Conservation (phyloP, 1,140 invertebrate species). For the Psix sp. region DNA sequence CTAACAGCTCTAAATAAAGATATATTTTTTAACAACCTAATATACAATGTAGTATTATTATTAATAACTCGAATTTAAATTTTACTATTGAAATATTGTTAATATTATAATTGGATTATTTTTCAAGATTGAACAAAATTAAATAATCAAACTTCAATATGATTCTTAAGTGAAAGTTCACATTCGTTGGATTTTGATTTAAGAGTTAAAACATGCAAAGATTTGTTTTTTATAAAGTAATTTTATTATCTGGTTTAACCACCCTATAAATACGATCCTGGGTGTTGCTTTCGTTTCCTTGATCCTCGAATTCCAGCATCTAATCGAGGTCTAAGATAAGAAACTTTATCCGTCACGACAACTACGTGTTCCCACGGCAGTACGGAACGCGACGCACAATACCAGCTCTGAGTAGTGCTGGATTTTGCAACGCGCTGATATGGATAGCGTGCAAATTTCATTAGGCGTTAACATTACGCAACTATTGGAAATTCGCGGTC, state of each 20-base stretch:
- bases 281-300: too few relatives aligned
- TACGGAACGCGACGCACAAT: slow-evolving; percentile 35
- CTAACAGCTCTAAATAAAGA: neutral
- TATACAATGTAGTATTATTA: too few relatives aligned
- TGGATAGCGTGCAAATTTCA: slow-evolving; percentile 37
- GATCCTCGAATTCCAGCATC: slow-evolving; percentile 24
- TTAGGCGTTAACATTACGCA: slow-evolving; percentile 24
- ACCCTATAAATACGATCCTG: too few relatives aligned
- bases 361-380: slow-evolving; percentile 24
- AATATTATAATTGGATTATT: too few relatives aligned
- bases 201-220: too few relatives aligned
- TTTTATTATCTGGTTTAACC: slow-evolving; percentile 19
- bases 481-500: slow-evolving; percentile 33
- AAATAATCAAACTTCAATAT: too few relatives aligned
- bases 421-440: slow-evolving; percentile 33
- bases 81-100: too few relatives aligned
- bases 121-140: too few relatives aligned
- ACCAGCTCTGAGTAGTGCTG: slow-evolving; percentile 18
- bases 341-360: slow-evolving; percentile 27
- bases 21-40: neutral
- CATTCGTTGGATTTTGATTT: too few relatives aligned
- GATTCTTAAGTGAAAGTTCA: too few relatives aligned
- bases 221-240: too few relatives aligned
- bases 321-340: slow-evolving; percentile 45
- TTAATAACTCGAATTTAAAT: too few relatives aligned